Conservation (phyloP, 2,888 invertebrate genomes). For the Rhyacophila evoluta region DNA sequence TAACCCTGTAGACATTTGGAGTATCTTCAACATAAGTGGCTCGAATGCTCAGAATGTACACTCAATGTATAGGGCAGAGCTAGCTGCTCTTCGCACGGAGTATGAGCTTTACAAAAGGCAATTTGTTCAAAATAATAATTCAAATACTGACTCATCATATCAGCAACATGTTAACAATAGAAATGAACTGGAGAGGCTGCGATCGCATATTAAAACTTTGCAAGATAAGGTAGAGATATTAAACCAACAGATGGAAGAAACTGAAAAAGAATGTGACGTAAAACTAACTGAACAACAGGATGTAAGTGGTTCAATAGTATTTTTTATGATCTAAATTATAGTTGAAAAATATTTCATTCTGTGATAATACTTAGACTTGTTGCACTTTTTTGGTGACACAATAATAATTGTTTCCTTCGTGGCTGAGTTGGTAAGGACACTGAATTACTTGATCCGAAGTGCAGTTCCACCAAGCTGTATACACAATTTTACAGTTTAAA, state of each 20-base stretch:
- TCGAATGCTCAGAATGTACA: slow-evolving; percentile 64
- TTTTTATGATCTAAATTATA: no score
- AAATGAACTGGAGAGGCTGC: slow-evolving; percentile 66
- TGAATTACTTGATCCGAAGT: no score
- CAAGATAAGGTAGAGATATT: slow-evolving; percentile 76
- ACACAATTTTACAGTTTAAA: no score
- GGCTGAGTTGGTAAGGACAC: no score
- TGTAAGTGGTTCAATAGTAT: slow-evolving; percentile 62
- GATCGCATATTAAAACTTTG: slow-evolving; percentile 73
- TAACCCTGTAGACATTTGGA: slow-evolving; percentile 72
- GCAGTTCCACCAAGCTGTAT: no score
- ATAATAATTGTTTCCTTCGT: no score
- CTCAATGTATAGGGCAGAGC: slow-evolving; percentile 74
- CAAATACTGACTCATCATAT: slow-evolving; percentile 56
- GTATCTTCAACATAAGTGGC: slow-evolving; percentile 66
- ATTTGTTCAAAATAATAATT: slow-evolving; percentile 45
- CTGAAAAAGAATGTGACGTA: slow-evolving; percentile 73
- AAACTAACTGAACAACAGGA: slow-evolving; percentile 71
- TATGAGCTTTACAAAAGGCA: slow-evolving; percentile 75
- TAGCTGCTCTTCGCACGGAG: slow-evolving; percentile 73
- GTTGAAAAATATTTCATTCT: no score
- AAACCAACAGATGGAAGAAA: slow-evolving; percentile 73
- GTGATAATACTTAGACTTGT: no score
- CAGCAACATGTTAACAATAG: slow-evolving; percentile 54
- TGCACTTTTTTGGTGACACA: not conserved